phyloP scores from a whole-genome alignment of 2,888 invertebrate genomes.

The Lasioglossum figueresi region DNA sequence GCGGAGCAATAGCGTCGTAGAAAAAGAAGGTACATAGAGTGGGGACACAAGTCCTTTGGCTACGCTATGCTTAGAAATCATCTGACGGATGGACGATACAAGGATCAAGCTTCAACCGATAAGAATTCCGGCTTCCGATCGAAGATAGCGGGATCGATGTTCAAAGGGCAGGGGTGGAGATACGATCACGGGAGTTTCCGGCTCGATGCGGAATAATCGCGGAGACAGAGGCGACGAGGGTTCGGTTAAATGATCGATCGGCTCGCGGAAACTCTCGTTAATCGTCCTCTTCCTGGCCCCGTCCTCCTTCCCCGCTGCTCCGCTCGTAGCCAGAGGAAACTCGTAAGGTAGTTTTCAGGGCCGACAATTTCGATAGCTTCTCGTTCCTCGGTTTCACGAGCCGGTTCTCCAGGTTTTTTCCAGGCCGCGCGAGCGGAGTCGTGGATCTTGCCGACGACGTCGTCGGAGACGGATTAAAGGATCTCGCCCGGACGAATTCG shows the following conservation, averaged over 20 bases:
- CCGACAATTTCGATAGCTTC: slow-evolving; percentile 62
- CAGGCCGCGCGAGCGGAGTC: neutral
- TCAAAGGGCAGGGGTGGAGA: neutral
- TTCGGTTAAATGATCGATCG: slow-evolving; percentile 74
- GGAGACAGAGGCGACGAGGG: slow-evolving; percentile 50
- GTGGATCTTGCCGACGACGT: slow-evolving; percentile 41
- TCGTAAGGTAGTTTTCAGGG: slow-evolving; percentile 67
- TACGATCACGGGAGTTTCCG: slow-evolving; percentile 29
- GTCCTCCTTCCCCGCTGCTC: slow-evolving; percentile 40
- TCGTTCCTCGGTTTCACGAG: slow-evolving; percentile 16
- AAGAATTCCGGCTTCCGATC: neutral
- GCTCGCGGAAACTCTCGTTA: slow-evolving; percentile 76
- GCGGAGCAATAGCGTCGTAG: too few relatives aligned
- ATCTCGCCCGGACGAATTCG: slow-evolving; percentile 55
- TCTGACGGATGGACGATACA: neutral
- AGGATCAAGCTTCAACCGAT: neutral
- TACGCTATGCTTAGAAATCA: too few relatives aligned
- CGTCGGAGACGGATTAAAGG: slow-evolving; percentile 67
- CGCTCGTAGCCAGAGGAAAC: slow-evolving; percentile 43
- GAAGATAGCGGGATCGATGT: neutral
- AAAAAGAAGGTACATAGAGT: too few relatives aligned
- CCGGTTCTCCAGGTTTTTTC: neutral
- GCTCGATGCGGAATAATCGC: slow-evolving; percentile 57
- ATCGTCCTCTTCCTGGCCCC: slow-evolving; percentile 74
- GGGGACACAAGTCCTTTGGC: too few relatives aligned